Evolutionary conservation across 2,888 invertebrate genomes (phyloP), one percentile per base, ranked within the genome.

Genomic region (Cyclophora punctaria): DNA sequence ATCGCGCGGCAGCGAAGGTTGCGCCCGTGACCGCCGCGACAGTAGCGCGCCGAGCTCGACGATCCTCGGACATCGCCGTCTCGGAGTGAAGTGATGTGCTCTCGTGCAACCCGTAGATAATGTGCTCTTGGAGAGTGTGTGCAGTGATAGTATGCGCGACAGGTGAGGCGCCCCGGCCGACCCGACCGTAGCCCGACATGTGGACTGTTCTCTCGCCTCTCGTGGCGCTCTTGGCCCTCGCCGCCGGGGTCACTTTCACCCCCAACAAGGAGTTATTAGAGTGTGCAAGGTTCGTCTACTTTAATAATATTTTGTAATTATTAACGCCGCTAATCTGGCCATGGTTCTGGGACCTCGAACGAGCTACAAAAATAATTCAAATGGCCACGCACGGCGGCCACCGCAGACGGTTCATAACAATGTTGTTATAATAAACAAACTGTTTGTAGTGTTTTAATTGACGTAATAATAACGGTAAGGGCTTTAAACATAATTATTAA

Each of bases 11-110:
- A 75, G 69, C 78, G 81, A 87, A 86, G 87, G 85, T 86, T 85
- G 83, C 80, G 87, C 84, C 86, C 85, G 80, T 85, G 85, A 85
- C 86, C 86, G 83, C 80, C 73, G 76, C 75, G 75, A 75, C 82
- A 84, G 84, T 85, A 75, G 70, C 80, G 82, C 75, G 78, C 77
- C 78, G 78, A 72, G 72, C 83, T 82, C 75, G 76, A 76, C 72
- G 66, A 80, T 76, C 70, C 83, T 78, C 83, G 80, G 80, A 80
- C 79, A 78, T 75, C 73, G 71, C 56, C 53, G 54, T 56, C 47
- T 20, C 52, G 56, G 52, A 70, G 75, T 77, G 76, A 64, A 77
- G 82, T 83, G 83, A 86, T 84, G 83, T 80, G 83, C 71, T 67
- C 60, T 57, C 64, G 60, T 62, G 69, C 65, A 60, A 58, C 59